phyloP scores from a whole-genome alignment of 2,797 vertebrate species.

The Lophius americanus region DNA sequence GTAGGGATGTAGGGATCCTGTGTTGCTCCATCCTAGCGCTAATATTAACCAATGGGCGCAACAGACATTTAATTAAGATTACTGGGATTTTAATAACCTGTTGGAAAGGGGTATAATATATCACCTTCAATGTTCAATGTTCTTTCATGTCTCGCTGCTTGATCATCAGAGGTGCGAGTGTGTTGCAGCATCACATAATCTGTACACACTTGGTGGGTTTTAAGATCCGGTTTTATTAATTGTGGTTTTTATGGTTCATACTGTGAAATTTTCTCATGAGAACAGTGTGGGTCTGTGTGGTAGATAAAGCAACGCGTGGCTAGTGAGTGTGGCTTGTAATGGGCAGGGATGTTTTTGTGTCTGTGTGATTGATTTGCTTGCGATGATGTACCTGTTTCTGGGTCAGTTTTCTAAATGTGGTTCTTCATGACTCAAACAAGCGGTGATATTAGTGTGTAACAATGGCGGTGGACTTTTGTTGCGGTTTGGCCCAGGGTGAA shows the following conservation, averaged over 20 bases:
- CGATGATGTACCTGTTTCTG: conserved; percentile 52
- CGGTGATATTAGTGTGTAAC: conserved; percentile 45
- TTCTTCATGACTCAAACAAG: conserved; percentile 41
- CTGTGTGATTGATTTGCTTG: not conserved
- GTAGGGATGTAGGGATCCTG: no score
- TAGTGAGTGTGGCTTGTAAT: conserved; percentile 14
- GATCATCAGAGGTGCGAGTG: conserved; percentile 45
- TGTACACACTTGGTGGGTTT: no score
- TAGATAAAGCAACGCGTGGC: not conserved
- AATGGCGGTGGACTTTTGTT: conserved; percentile 33
- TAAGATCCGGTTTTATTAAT: no score
- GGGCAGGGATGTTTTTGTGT: not conserved
- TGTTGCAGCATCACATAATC: not conserved
- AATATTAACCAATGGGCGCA: no score
- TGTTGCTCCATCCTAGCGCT: no score
- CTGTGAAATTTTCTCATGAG: not conserved
- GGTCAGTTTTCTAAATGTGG: conserved; percentile 53
- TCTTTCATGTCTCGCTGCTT: conserved; percentile 61
- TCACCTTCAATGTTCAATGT: conserved; percentile 53
- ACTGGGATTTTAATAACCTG: no score
- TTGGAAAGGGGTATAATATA: no score
- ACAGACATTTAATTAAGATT: no score
- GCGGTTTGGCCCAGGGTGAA: conserved; percentile 35
- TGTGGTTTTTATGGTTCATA: not conserved
- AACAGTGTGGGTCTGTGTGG: not conserved